Percentiles rank a stretch among this genome's conserved stretches.
phyloP scores from a whole-genome alignment of 2,888 invertebrate genomes.

The Athrips mouffetella region DNA sequence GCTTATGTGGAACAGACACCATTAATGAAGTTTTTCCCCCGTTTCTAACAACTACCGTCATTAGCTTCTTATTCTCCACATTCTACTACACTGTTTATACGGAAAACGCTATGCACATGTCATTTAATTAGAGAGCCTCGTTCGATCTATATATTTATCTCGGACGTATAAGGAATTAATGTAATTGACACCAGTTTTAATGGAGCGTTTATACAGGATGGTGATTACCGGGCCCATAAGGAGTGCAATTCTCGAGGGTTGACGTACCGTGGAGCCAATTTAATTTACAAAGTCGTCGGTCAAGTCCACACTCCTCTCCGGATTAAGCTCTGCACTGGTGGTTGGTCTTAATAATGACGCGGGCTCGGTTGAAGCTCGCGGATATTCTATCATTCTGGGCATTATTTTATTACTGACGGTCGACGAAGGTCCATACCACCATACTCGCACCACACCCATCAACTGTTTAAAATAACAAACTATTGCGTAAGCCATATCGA shows the following conservation, averaged over 20 bases:
- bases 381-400: constrained; percentile 7
- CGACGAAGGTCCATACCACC: too few species aligned
- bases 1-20: constrained; percentile 25
- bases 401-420: too few species aligned
- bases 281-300: constrained; percentile 72
- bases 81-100: constrained; percentile 56
- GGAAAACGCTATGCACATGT: constrained; percentile 55
- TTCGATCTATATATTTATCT: constrained; percentile 54
- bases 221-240: constrained; percentile 63
- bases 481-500: too few species aligned
- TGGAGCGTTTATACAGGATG: constrained; percentile 62
- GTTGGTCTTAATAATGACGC: constrained; percentile 52
- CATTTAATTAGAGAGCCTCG: constrained; percentile 60
- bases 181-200: constrained; percentile 73
- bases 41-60: constrained; percentile 37
- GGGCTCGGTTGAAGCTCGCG: too few species aligned
- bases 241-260: constrained; percentile 59
- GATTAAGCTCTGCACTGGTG: constrained; percentile 45
- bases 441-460: too few species aligned
- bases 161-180: constrained; percentile 63
- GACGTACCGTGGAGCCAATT: constrained; percentile 61
- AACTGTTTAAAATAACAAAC: too few species aligned
- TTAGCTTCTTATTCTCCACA: constrained; percentile 43
- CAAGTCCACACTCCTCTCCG: constrained; percentile 39
- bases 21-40: constrained; percentile 38